Evolutionary conservation across 2,888 invertebrate species (phyloP).

Genomic region (Eustalomyia histrio): DNA sequence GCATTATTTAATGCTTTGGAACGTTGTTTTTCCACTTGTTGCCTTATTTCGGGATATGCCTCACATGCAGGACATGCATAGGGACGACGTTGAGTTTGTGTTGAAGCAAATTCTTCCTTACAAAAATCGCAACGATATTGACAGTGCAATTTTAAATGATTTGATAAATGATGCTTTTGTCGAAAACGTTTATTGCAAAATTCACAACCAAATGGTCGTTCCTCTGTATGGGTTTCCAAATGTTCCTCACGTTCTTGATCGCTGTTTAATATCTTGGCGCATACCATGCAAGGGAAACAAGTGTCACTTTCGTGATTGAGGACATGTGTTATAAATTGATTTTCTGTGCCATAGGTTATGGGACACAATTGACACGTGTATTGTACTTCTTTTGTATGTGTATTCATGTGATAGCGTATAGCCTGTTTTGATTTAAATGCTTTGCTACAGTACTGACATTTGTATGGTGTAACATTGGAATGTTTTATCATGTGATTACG

Average conservation of each 20-base stretch:
- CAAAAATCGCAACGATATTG: conserved; percentile 71
- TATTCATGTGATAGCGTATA: conserved; percentile 72
- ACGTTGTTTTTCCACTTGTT: conserved; percentile 58
- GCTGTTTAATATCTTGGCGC: conserved; percentile 69
- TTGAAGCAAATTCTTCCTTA: conserved; percentile 70
- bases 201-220: conserved; percentile 80
- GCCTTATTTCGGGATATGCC: conserved; percentile 61
- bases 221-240: conserved; percentile 81
- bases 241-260: conserved; percentile 71
- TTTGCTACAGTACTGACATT: conserved; percentile 70
- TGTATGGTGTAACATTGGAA: conserved; percentile 71
- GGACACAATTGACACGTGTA: conserved; percentile 79
- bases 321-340: conserved; percentile 70
- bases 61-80: conserved; percentile 69
- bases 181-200: conserved; percentile 72
- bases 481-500: conserved; percentile 73
- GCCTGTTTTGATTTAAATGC: conserved; percentile 72
- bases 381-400: conserved; percentile 70
- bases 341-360: conserved; percentile 77
- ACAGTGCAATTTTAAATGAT: conserved; percentile 71
- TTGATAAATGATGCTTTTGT: conserved; percentile 71
- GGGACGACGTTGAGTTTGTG: conserved; percentile 70
- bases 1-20: conserved; percentile 39
- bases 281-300: conserved; percentile 70
- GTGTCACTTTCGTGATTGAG: conserved; percentile 69